phyloP scores from a whole-genome alignment of 1,140 invertebrate genomes.

The Helicoverpa armigera region DNA sequence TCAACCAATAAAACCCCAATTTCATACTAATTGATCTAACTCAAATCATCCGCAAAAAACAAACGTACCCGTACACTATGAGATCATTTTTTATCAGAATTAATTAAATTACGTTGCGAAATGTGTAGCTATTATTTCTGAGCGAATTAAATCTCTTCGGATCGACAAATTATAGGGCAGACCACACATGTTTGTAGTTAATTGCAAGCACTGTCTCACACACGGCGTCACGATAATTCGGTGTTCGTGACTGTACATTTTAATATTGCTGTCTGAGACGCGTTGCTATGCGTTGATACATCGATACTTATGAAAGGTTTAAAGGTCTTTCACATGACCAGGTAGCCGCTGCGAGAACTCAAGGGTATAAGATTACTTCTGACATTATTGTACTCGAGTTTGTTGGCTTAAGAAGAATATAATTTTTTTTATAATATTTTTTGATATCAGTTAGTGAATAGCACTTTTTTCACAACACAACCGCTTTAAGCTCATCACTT shows the following conservation, averaged over 20 bases:
- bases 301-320: slow-evolving; percentile 62
- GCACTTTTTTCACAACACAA: slow-evolving; percentile 22
- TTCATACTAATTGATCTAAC: background rate
- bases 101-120: slow-evolving; percentile 48
- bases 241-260: slow-evolving; percentile 73
- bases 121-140: background rate
- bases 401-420: too few species aligned
- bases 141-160: slow-evolving; percentile 33
- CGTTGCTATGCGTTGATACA: slow-evolving; percentile 79
- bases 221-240: slow-evolving; percentile 53
- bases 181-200: slow-evolving; percentile 52
- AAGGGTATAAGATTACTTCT: background rate
- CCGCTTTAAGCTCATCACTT: slow-evolving; percentile 5
- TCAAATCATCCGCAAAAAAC: slow-evolving; percentile 1
- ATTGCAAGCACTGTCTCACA: slow-evolving; percentile 43
- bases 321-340: slow-evolving; percentile 16
- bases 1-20: background rate
- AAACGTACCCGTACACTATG: background rate
- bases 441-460: background rate
- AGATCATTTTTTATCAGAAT: slow-evolving; percentile 22
- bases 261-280: slow-evolving; percentile 66
- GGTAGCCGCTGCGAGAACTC: slow-evolving; percentile 1
- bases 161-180: slow-evolving; percentile 50
- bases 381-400: background rate
- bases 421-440: too few species aligned